Conservation (phyloP, 2,113 vertebrate genomes). For the Nothoprocta pentlandii region DNA sequence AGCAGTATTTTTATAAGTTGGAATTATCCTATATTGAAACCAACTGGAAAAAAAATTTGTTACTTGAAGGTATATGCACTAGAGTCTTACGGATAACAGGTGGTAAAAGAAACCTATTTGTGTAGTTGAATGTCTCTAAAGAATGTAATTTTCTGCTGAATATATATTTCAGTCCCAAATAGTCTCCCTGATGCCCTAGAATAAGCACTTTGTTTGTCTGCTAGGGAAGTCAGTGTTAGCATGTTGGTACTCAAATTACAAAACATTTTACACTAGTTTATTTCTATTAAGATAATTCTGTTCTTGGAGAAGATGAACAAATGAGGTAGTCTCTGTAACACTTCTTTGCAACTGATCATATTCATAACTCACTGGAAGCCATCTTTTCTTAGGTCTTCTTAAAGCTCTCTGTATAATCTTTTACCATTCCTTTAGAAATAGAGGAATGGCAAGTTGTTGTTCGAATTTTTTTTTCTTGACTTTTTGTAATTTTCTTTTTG, state of each 20-base stretch:
- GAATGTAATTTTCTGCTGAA: not conserved
- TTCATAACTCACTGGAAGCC: not conserved
- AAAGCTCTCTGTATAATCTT: not conserved
- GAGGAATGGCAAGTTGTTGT: not conserved
- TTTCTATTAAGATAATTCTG: not conserved
- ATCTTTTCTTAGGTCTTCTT: not conserved
- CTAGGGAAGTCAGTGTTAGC: not conserved
- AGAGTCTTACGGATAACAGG: not conserved
- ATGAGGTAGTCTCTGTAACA: not conserved
- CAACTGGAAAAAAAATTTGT: not conserved
- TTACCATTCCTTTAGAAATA: not conserved
- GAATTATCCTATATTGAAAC: not conserved
- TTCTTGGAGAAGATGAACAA: not conserved
- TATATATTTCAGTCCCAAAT: not conserved
- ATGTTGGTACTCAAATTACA: not conserved
- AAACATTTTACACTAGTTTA: not conserved
- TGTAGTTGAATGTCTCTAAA: not conserved
- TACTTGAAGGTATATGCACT: not conserved
- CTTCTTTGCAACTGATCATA: not conserved
- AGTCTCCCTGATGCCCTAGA: not conserved
- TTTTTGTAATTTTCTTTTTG: not conserved
- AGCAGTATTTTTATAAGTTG: not conserved
- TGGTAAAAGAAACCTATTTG: not conserved
- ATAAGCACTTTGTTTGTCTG: not conserved
- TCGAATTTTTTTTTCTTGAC: not conserved